Conservation (phyloP, 2,888 invertebrate species). For the Spisula solida region DNA sequence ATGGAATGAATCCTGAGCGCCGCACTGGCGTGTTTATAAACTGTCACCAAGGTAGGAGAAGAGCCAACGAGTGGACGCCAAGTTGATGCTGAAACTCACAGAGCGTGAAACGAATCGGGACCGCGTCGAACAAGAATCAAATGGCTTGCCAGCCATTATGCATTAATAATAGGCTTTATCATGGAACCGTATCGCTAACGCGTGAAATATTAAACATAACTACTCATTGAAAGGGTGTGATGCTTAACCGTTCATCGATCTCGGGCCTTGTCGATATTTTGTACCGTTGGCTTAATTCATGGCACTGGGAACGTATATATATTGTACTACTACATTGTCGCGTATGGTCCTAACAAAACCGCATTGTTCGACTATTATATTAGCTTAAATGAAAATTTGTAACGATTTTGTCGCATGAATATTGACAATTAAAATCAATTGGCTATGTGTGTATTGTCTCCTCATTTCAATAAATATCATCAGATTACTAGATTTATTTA, state of each 20-base stretch:
- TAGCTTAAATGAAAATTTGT: constrained; percentile 16
- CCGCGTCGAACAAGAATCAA: constrained; percentile 50
- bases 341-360: background rate
- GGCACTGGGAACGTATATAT: background rate
- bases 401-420: constrained; percentile 36
- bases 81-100: constrained; percentile 47
- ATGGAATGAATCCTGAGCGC: constrained; percentile 27
- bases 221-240: constrained; percentile 46
- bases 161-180: constrained; percentile 72
- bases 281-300: background rate
- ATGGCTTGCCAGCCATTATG: constrained; percentile 61
- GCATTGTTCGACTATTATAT: constrained; percentile 34
- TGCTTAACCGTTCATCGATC: constrained; percentile 56
- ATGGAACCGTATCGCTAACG: constrained; percentile 66
- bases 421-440: constrained; percentile 44
- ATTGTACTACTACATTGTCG: background rate
- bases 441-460: constrained; percentile 4
- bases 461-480: background rate
- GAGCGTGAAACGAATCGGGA: constrained; percentile 38
- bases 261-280: constrained; percentile 24
- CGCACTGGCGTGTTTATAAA: constrained; percentile 47
- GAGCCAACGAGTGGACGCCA: constrained; percentile 68
- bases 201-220: constrained; percentile 76
- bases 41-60: constrained; percentile 39
- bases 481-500: constrained; percentile 14